Conservation (phyloP, 2,113 vertebrate species). For the Turnix velox region DNA sequence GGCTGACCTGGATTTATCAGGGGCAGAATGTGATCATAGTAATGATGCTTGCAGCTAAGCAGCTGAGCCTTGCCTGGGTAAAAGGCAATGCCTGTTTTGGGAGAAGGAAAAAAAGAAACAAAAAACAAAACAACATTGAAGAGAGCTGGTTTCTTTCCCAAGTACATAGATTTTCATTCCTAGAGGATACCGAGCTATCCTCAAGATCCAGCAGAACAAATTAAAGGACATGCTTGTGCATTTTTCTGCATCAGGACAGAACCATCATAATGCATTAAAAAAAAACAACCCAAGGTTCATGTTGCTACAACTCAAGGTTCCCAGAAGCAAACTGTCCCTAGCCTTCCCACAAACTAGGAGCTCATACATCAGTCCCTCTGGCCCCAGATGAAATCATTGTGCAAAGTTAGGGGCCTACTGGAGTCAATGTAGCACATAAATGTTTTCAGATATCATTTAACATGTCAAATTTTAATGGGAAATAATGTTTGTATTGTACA, state of each 20-base stretch:
- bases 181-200: background rate
- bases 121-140: background rate
- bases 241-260: background rate
- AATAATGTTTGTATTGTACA: background rate
- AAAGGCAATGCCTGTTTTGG: conserved; percentile 85
- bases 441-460: background rate
- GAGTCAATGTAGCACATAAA: background rate
- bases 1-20: conserved; percentile 78
- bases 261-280: accelerated
- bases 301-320: background rate
- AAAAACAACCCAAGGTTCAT: background rate
- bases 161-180: background rate
- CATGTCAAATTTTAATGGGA: background rate
- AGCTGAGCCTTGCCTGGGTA: conserved; percentile 86
- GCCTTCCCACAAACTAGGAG: background rate
- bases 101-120: no score
- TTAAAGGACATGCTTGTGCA: background rate
- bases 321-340: background rate
- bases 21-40: conserved; percentile 85
- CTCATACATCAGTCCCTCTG: background rate
- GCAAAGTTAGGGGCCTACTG: background rate
- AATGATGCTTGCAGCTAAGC: conserved; percentile 88
- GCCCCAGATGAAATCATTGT: background rate
- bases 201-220: background rate
- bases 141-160: background rate